Conservation (phyloP, 2,797 vertebrate species). For the Amazona ochrocephala region DNA sequence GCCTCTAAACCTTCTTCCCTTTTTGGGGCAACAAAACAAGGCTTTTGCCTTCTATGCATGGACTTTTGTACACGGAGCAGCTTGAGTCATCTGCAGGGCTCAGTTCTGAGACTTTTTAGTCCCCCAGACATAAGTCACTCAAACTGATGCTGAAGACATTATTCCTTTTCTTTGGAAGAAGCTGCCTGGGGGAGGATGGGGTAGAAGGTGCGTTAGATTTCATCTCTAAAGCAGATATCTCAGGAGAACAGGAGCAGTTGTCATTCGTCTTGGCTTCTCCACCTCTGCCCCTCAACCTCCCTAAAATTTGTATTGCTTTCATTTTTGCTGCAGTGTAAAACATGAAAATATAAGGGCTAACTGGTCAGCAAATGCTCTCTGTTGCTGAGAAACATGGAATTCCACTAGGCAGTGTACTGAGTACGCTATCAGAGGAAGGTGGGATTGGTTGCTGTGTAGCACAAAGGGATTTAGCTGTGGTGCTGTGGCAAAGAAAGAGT, state of each 20-base stretch:
- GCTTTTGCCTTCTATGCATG: neutral
- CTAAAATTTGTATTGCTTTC: neutral
- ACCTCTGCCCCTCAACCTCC: neutral
- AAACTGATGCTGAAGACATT: neutral
- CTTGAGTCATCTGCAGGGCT: neutral
- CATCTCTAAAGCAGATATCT: neutral
- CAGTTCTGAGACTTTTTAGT: neutral
- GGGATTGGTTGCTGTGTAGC: neutral
- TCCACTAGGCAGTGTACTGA: neutral
- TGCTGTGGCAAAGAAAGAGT: neutral
- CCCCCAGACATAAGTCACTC: neutral
- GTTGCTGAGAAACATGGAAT: neutral
- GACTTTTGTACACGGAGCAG: neutral
- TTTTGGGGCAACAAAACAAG: constrained; percentile 4
- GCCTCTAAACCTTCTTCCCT: constrained; percentile 23
- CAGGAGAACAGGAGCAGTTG: neutral
- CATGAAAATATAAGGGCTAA: neutral
- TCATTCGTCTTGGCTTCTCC: neutral
- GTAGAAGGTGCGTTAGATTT: neutral
- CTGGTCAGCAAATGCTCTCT: neutral
- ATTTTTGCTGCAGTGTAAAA: neutral
- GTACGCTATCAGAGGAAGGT: neutral
- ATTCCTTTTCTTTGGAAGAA: constrained; percentile 27
- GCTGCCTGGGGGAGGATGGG: neutral
- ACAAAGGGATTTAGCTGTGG: neutral